Evolutionary conservation across 2,888 invertebrate species (phyloP).

Genomic region (Dryobota labecula): DNA sequence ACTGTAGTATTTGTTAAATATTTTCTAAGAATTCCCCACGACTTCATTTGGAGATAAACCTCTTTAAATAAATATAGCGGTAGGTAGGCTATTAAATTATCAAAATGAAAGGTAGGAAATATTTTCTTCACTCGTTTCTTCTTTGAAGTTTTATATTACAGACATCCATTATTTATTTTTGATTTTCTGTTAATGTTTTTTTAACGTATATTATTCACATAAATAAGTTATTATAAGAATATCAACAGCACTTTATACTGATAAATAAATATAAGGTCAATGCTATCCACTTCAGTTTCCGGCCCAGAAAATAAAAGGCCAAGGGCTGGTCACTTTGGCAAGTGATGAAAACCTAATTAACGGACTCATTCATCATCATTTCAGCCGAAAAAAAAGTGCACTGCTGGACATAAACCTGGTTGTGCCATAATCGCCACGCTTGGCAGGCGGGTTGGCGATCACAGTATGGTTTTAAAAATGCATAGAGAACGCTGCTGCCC

Average conservation of each 20-base stretch:
- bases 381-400: too few species aligned
- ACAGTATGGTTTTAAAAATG: too few species aligned
- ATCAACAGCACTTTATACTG: background rate
- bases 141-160: slow-evolving; percentile 13
- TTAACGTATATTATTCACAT: background rate
- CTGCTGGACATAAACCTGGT: too few species aligned
- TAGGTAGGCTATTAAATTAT: background rate
- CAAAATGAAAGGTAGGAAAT: background rate
- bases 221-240: background rate
- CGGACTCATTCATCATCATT: too few species aligned
- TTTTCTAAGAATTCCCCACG: background rate
- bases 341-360: background rate
- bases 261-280: background rate
- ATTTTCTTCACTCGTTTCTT: background rate
- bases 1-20: background rate
- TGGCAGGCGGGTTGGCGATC: too few species aligned
- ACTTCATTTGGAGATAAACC: background rate
- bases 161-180: background rate
- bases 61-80: background rate
- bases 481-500: too few species aligned
- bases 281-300: background rate
- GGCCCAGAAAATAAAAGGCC: background rate
- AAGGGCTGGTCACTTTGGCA: background rate
- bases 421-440: too few species aligned
- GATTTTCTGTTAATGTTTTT: too few species aligned